phyloP scores from a whole-genome alignment of 2,888 invertebrate species.

The Melitaea athalia region DNA sequence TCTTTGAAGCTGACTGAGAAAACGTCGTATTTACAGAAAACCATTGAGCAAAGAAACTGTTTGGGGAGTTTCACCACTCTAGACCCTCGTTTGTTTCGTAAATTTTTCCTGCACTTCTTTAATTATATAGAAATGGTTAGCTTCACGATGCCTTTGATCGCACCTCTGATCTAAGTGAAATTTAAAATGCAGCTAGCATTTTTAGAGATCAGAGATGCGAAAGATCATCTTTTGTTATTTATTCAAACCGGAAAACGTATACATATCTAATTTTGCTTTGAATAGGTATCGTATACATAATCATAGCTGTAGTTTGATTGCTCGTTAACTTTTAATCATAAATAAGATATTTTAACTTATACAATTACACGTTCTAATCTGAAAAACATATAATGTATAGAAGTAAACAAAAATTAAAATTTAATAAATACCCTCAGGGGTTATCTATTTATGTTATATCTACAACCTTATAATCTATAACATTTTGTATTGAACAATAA shows the following conservation, averaged over 20 bases:
- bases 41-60: conserved; percentile 73
- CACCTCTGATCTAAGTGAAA: conserved; percentile 53
- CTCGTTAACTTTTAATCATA: too few relatives aligned
- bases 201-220: too few relatives aligned
- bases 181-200: conserved; percentile 30
- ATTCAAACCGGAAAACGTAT: conserved; percentile 24
- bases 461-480: background rate
- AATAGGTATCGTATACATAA: background rate
- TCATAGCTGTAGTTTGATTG: too few relatives aligned
- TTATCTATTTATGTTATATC: background rate
- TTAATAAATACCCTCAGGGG: background rate
- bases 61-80: conserved; percentile 71
- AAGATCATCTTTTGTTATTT: conserved; percentile 14
- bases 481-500: background rate
- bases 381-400: too few relatives aligned
- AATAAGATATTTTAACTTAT: too few relatives aligned
- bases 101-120: conserved; percentile 72
- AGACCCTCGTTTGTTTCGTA: conserved; percentile 71
- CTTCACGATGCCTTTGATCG: conserved; percentile 69
- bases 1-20: conserved; percentile 42
- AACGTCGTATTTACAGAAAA: conserved; percentile 73
- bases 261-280: conserved; percentile 8
- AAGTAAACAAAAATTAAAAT: too few relatives aligned
- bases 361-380: too few relatives aligned
- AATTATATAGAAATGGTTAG: conserved; percentile 81